Base-by-base conservation (phyloP, 2,888 invertebrate genomes). In the Arge pagana region DNA sequence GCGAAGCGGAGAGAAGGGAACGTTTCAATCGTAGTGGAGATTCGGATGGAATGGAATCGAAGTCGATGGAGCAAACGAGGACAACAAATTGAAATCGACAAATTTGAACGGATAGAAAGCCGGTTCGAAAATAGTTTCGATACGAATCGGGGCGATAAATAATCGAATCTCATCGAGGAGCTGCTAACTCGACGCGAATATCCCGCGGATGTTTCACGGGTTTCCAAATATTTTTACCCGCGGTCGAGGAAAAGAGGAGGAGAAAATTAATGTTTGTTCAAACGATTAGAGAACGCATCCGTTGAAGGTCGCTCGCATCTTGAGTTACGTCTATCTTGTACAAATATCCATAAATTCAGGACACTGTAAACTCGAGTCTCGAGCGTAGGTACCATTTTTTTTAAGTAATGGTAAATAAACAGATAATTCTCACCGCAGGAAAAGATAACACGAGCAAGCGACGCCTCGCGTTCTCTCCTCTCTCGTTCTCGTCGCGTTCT, bases 271-370 rank as follows among this genome's bases (percentile, higher is more conserved):
- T 48, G 30, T 52, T 52, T 52, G 48, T 52, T 52, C 39, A 48
- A 52, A 48, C 24, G 52, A 52, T 52, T 54, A 56, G 50, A 35
- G 33, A 43, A 23, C 50, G 16, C 41, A 50, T 35, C 40, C 35
- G 42, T 35, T 48, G 28, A 19, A 31, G 42, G 31, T 26, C 36
- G 42, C 42, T 35, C 35, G 31, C 36, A 40, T 50, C 42, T 50
- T 50, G 42, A 50, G 50, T 50, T 50, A 43, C 40, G 43, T 56
- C 36, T 59, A 61, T 62, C 63, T 63, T 61, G 55, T 50, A 56
- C 53, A 64, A 64, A 64, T 59, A 62, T 50, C 28, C 56, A 56
- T 62, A 59, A 60, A 60, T 59, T 57, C 49, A 49, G 35, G 43
- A 53, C 24, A 48, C 48, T 48, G 50, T 43, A 51, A 51, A 51